phyloP scores from a whole-genome alignment of 2,113 vertebrate species.

The Suncus etruscus region DNA sequence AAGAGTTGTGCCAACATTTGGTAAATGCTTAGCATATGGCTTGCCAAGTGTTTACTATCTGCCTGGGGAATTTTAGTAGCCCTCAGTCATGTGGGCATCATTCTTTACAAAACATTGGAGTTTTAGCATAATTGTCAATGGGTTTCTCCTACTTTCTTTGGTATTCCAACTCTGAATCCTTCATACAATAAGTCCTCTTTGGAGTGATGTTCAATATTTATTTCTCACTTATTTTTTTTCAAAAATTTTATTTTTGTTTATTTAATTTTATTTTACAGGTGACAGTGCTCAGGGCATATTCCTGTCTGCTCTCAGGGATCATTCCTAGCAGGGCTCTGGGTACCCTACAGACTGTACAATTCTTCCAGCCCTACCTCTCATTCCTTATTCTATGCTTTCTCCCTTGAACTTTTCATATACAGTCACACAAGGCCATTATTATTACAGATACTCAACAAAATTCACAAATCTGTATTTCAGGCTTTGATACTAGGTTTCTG shows the following conservation, averaged over 20 bases:
- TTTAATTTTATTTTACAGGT: no score
- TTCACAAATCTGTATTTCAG: neutral
- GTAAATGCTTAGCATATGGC: neutral
- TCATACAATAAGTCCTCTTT: neutral
- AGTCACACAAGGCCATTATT: neutral
- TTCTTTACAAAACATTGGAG: neutral
- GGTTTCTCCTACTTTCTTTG: neutral
- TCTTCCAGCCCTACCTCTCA: no score
- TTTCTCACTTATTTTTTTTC: neutral
- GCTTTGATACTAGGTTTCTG: neutral
- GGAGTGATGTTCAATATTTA: neutral
- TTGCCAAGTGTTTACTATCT: neutral
- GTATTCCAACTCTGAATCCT: neutral
- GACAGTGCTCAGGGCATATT: no score
- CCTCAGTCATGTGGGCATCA: neutral
- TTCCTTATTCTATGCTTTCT: neutral
- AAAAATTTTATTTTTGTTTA: no score
- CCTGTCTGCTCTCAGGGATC: no score
- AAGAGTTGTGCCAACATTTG: neutral
- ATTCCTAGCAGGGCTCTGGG: no score
- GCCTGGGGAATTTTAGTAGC: neutral
- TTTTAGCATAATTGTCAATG: neutral
- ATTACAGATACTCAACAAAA: neutral
- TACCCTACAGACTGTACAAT: no score
- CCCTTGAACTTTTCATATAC: neutral